Conservation (phyloP, 2,113 vertebrate species). For the Ophthalmolycus amberensis region DNA sequence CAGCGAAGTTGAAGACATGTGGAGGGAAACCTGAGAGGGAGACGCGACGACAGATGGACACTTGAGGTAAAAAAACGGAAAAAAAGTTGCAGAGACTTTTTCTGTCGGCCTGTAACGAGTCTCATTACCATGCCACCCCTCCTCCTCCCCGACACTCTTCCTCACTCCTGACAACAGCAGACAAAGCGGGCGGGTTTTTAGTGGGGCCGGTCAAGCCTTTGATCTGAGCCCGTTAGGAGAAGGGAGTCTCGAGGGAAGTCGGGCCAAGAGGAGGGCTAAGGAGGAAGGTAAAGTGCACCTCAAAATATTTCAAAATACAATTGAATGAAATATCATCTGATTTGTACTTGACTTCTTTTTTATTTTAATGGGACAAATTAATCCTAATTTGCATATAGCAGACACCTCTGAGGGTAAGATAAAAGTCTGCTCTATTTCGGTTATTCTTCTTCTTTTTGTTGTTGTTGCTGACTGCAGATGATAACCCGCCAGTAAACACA, state of each 20-base stretch:
- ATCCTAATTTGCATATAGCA: background rate
- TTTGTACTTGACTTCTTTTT: background rate
- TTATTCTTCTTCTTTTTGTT: background rate
- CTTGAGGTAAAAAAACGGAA: constrained; percentile 14
- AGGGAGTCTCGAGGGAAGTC: constrained; percentile 67
- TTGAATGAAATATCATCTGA: background rate
- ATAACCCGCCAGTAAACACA: constrained; percentile 16
- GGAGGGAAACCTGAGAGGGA: background rate
- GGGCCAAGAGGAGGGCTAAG: constrained; percentile 28
- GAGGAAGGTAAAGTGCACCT: constrained; percentile 58
- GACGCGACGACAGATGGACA: constrained; percentile 51
- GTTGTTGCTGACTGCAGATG: background rate
- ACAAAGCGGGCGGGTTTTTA: constrained; percentile 86
- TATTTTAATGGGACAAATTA: background rate
- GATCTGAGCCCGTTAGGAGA: constrained; percentile 88
- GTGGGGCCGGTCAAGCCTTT: constrained; percentile 80
- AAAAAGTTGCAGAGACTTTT: constrained; percentile 78
- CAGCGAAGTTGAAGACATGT: background rate
- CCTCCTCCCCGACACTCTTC: constrained; percentile 72
- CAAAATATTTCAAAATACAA: background rate
- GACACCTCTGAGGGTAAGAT: background rate
- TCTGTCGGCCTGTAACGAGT: constrained; percentile 81
- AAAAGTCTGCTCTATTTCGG: background rate
- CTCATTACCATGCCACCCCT: constrained; percentile 84
- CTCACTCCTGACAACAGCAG: constrained; percentile 87